phyloP scores from a whole-genome alignment of 2,888 invertebrate genomes.

The Ceratothoa steindachneri region DNA sequence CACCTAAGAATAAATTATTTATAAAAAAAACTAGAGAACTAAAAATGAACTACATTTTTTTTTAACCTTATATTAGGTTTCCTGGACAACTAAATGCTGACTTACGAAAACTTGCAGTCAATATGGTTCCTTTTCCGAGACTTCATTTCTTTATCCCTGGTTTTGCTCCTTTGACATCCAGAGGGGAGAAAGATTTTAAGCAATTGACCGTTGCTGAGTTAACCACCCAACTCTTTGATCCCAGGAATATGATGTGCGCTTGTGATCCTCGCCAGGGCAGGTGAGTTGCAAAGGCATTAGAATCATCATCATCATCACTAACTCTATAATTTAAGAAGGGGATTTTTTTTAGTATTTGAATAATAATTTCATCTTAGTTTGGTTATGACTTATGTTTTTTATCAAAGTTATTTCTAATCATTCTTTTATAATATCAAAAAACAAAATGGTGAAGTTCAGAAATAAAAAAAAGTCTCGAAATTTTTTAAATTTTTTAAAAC shows the following conservation, averaged over 20 bases:
- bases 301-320: no score
- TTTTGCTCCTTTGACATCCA: slow-evolving; percentile 49
- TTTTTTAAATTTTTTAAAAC: background rate
- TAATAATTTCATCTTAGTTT: no score
- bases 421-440: no score
- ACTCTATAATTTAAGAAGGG: no score
- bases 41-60: no score
- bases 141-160: slow-evolving; percentile 58
- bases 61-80: no score
- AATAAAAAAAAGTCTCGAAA: background rate
- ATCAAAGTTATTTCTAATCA: no score
- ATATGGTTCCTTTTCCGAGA: slow-evolving; percentile 60
- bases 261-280: slow-evolving; percentile 60
- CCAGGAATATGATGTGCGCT: slow-evolving; percentile 64
- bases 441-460: no score
- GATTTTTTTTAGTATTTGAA: no score
- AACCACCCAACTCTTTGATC: slow-evolving; percentile 63
- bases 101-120: slow-evolving; percentile 55
- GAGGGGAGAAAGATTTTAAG: slow-evolving; percentile 58
- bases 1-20: no score
- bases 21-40: no score
- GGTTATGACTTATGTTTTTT: no score
- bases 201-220: slow-evolving; percentile 68
- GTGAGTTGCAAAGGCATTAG: slow-evolving; percentile 51
- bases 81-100: slow-evolving; percentile 59